Evolutionary conservation across 1,140 invertebrate genomes (phyloP).

Genomic region (Drosophila saltans): DNA sequence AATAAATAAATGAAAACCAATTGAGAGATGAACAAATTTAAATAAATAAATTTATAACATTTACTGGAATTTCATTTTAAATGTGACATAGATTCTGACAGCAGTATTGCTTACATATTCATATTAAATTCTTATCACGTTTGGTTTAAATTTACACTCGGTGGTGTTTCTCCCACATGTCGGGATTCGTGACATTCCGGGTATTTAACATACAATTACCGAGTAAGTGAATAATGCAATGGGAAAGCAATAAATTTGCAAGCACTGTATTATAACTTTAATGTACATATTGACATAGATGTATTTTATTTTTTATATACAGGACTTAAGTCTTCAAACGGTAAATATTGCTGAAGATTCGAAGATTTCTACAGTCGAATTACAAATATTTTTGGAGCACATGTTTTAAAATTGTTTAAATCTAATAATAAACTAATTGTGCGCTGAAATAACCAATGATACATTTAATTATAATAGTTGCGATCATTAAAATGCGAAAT

Average conservation of each 20-base stretch:
- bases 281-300: neutral
- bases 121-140: slow-evolving; percentile 34
- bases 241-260: neutral
- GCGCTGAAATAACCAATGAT: no score
- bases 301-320: no score
- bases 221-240: slow-evolving; percentile 11
- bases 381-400: no score
- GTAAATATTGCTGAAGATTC: no score
- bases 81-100: neutral
- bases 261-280: neutral
- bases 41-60: slow-evolving; percentile 14
- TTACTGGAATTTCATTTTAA: slow-evolving; percentile 3
- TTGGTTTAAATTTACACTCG: slow-evolving; percentile 12
- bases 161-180: slow-evolving; percentile 6
- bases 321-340: no score
- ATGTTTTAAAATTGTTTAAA: no score
- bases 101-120: neutral
- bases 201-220: slow-evolving; percentile 30
- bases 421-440: no score
- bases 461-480: no score
- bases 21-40: neutral
- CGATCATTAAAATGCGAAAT: no score
- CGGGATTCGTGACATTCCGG: slow-evolving; percentile 17
- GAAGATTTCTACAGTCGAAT: no score
- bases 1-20: neutral